phyloP scores from a whole-genome alignment of 2,888 invertebrate species.

The Synergus laeviventris region DNA sequence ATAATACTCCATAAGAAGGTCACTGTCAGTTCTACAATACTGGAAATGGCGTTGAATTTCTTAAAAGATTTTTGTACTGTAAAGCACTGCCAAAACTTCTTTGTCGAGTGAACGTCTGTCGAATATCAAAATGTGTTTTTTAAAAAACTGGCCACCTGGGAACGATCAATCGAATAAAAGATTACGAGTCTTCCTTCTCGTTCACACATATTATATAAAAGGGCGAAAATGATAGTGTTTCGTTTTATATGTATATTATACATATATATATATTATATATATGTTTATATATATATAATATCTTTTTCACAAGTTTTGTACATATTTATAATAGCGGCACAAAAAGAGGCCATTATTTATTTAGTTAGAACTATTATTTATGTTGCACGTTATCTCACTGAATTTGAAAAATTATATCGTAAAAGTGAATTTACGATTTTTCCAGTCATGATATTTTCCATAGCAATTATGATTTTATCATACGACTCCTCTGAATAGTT shows the following conservation, averaged over 20 bases:
- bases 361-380: conserved; percentile 67
- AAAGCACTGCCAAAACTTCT: conserved; percentile 34
- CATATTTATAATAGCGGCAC: conserved; percentile 52
- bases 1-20: conserved; percentile 4
- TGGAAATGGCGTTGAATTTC: conserved; percentile 18
- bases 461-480: conserved; percentile 25
- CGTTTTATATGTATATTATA: too few relatives aligned
- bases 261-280: conserved; percentile 47
- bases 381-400: conserved; percentile 41
- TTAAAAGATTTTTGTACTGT: conserved; percentile 10
- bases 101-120: conserved; percentile 18
- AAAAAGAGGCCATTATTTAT: conserved; percentile 62
- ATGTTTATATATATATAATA: conserved; percentile 50
- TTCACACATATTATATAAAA: conserved; percentile 32
- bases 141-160: background rate
- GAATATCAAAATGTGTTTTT: conserved; percentile 17
- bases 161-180: conserved; percentile 26
- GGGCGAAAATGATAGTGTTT: conserved; percentile 29
- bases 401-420: conserved; percentile 3
- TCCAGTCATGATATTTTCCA: background rate
- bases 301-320: conserved; percentile 47
- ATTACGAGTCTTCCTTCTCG: conserved; percentile 55
- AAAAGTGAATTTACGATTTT: background rate
- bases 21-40: conserved; percentile 15
- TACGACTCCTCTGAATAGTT: conserved; percentile 30